Percentiles rank a stretch among this genome's conserved stretches.
Evolutionary conservation across 2,113 vertebrate genomes (phyloP).

Genomic region (Apteryx mantelli): DNA sequence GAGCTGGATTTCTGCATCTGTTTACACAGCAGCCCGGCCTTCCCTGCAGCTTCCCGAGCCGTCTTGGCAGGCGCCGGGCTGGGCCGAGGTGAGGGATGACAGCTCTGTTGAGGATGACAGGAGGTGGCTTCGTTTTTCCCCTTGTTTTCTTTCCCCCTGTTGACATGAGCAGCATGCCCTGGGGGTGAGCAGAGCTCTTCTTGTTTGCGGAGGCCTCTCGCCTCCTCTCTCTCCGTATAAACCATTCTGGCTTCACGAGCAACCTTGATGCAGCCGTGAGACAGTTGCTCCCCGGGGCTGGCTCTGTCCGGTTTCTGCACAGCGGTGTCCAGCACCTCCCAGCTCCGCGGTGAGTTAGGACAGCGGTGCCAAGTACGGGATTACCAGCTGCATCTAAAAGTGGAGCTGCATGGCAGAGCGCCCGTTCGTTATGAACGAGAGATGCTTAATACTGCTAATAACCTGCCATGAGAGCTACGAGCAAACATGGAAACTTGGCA

Average conservation of each 20-base stretch:
- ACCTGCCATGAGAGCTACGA: neutral
- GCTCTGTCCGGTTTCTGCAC: neutral
- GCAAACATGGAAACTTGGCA: neutral
- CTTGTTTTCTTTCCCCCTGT: neutral
- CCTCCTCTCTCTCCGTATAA: neutral
- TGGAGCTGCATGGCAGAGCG: neutral
- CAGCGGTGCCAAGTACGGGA: fast-evolving
- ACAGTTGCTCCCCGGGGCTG: neutral
- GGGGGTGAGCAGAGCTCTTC: neutral
- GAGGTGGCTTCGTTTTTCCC: neutral
- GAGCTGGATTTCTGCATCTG: neutral
- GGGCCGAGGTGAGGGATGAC: neutral
- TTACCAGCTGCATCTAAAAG: neutral
- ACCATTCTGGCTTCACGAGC: neutral
- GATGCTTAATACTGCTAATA: neutral
- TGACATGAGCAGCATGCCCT: neutral
- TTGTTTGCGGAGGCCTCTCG: neutral
- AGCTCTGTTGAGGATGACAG: neutral
- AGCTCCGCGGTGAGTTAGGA: fast-evolving
- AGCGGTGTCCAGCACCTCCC: too few relatives aligned
- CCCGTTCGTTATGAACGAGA: neutral
- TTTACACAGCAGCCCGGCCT: neutral
- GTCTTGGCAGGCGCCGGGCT: neutral
- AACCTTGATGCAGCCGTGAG: fast-evolving
- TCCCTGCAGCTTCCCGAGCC: neutral